phyloP scores from a whole-genome alignment of 2,888 invertebrate genomes.

The Drosophila affinis region DNA sequence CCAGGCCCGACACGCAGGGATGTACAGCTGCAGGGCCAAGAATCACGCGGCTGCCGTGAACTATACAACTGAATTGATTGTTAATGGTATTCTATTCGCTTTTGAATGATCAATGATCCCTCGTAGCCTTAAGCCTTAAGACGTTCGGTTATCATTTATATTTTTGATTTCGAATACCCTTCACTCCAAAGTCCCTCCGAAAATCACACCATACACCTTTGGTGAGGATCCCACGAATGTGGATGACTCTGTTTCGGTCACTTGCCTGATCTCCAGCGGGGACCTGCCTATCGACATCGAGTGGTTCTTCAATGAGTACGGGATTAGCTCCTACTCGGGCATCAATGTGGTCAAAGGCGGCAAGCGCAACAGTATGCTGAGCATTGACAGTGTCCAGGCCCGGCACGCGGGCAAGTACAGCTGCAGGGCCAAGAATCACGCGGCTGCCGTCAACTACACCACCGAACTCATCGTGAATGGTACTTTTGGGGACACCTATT shows the following conservation, averaged over 20 bases:
- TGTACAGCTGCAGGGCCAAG: conserved; percentile 90
- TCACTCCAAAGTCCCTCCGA: conserved; percentile 87
- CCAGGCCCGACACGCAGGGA: conserved; percentile 88
- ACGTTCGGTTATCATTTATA: not conserved
- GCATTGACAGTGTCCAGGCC: conserved; percentile 86
- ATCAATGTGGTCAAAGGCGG: conserved; percentile 84
- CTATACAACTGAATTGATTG: conserved; percentile 88
- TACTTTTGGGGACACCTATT: conserved; percentile 39
- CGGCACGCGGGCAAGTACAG: conserved; percentile 90
- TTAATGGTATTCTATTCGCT: conserved; percentile 86
- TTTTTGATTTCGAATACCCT: conserved; percentile 4
- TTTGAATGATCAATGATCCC: not conserved
- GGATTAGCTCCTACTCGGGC: conserved; percentile 81
- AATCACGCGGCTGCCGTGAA: conserved; percentile 89
- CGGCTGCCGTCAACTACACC: conserved; percentile 88
- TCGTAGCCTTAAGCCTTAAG: conserved; percentile 2
- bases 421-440: conserved; percentile 89
- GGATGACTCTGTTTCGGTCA: conserved; percentile 88
- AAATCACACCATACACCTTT: conserved; percentile 90
- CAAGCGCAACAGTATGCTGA: conserved; percentile 86
- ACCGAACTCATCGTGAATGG: conserved; percentile 90
- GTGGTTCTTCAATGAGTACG: conserved; percentile 85
- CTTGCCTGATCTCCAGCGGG: conserved; percentile 89
- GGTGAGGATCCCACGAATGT: conserved; percentile 89
- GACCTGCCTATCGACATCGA: conserved; percentile 87